phyloP scores from a whole-genome alignment of 1,140 invertebrate species.

The Gryllus bimaculatus region DNA sequence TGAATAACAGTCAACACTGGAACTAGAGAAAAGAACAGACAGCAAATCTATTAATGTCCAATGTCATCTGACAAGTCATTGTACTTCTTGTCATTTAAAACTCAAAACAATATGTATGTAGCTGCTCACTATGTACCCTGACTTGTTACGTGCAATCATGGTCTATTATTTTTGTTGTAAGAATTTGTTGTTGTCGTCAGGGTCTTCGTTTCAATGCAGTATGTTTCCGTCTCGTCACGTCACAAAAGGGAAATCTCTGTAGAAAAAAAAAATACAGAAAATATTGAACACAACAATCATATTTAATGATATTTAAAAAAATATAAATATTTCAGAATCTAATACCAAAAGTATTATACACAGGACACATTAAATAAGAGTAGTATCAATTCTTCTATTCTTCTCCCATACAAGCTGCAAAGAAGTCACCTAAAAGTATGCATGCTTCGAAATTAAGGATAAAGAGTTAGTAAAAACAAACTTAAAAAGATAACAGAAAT shows the following conservation, averaged over 20 bases:
- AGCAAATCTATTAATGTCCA: not conserved
- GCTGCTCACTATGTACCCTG: not conserved
- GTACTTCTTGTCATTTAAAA: not conserved
- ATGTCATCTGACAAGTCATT: not conserved
- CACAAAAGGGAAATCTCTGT: not conserved
- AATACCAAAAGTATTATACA: no score
- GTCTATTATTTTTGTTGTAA: not conserved
- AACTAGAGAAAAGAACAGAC: not conserved
- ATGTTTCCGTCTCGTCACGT: slow-evolving; percentile 3
- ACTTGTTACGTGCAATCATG: not conserved
- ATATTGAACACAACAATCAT: not conserved
- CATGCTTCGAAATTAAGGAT: no score
- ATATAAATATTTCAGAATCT: not conserved
- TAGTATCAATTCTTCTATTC: no score
- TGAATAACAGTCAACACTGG: not conserved
- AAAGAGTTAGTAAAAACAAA: no score
- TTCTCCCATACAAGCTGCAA: no score
- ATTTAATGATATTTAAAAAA: not conserved
- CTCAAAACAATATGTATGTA: not conserved
- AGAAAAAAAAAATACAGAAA: not conserved
- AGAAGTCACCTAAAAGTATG: no score
- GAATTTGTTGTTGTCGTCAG: not conserved
- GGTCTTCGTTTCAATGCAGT: not conserved
- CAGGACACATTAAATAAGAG: no score
- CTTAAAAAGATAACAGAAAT: no score